A percentile compares a stretch with the other conserved stretches of the same genome.
These are phyloP conservation scores for Anoura caudifer DNA, from an alignment of 2,113 vertebrate species.

Conservation along the genomic window DNA sequence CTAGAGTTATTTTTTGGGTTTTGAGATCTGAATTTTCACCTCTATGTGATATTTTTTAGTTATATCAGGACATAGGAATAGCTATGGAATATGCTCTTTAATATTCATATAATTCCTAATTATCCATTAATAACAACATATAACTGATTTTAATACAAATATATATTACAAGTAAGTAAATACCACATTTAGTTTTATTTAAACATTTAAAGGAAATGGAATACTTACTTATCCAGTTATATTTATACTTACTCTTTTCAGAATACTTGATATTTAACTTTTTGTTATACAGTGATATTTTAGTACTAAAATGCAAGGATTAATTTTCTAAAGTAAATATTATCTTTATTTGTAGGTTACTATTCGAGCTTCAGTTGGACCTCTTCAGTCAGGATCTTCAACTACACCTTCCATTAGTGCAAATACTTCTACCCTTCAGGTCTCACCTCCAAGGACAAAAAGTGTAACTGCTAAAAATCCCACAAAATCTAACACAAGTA, in stretches of 20 bases:
- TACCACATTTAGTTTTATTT: slow-evolving; percentile 34
- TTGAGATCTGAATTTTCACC: slow-evolving; percentile 40
- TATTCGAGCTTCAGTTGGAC: slow-evolving; percentile 91
- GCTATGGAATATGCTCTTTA: slow-evolving; percentile 9
- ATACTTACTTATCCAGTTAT: slow-evolving; percentile 28
- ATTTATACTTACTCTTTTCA: slow-evolving; percentile 39
- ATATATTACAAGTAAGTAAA: slow-evolving; percentile 36
- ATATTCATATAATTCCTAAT: slow-evolving; percentile 46
- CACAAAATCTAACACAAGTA: slow-evolving; percentile 65
- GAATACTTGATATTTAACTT: slow-evolving; percentile 22
- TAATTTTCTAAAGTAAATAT: slow-evolving; percentile 27
- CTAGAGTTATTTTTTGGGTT: slow-evolving; percentile 35
- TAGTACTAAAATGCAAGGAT: slow-evolving; percentile 11
- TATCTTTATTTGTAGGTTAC: slow-evolving; percentile 87
- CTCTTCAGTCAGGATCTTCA: slow-evolving; percentile 81
- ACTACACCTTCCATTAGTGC: slow-evolving; percentile 74
- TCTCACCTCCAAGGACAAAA: slow-evolving; percentile 81
- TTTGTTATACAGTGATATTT: slow-evolving; percentile 37
- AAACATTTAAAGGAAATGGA: slow-evolving; percentile 46
- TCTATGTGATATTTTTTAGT: slow-evolving; percentile 23
- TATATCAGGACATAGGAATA: slow-evolving; percentile 36
- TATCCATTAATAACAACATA: slow-evolving; percentile 59
- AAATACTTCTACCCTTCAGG: slow-evolving; percentile 79
- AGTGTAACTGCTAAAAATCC: slow-evolving; percentile 75
- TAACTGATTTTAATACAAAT: slow-evolving; percentile 42